Evolutionary conservation across 2,113 vertebrate genomes (phyloP).

Genomic region (Serilophus lunatus): DNA sequence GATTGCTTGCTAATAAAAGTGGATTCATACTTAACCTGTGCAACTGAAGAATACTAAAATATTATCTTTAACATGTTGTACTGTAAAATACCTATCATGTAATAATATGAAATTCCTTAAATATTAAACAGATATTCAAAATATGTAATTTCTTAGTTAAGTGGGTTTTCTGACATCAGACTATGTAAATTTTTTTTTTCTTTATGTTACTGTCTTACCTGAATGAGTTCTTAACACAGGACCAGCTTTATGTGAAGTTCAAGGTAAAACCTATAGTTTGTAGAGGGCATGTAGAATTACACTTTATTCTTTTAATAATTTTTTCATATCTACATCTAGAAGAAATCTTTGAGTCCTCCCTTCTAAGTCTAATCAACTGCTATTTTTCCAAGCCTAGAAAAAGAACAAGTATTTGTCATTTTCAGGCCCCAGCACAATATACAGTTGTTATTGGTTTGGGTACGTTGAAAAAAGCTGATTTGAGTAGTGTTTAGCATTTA

Average conservation of each 20-base stretch:
- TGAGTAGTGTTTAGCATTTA: neutral
- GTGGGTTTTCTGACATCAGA: neutral
- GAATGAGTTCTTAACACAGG: neutral
- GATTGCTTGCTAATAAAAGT: neutral
- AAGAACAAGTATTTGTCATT: slow-evolving; percentile 47
- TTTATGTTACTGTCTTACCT: neutral
- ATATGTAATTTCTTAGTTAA: neutral
- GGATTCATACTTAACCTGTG: neutral
- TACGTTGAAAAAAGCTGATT: slow-evolving; percentile 37
- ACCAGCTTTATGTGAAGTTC: neutral
- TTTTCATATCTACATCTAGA: neutral
- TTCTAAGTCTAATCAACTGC: neutral
- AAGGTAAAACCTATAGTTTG: slow-evolving; percentile 9
- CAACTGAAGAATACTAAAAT: neutral
- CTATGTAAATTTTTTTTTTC: neutral
- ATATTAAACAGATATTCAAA: neutral
- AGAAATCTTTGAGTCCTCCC: neutral
- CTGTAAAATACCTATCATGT: neutral
- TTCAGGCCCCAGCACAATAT: neutral
- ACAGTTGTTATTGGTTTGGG: neutral
- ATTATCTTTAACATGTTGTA: neutral
- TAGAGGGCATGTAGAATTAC: neutral
- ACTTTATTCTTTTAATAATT: neutral
- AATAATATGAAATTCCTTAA: neutral
- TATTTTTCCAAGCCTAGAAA: slow-evolving; percentile 41